Conservation (phyloP, 2,113 vertebrate species). For the Procavia capensis region DNA sequence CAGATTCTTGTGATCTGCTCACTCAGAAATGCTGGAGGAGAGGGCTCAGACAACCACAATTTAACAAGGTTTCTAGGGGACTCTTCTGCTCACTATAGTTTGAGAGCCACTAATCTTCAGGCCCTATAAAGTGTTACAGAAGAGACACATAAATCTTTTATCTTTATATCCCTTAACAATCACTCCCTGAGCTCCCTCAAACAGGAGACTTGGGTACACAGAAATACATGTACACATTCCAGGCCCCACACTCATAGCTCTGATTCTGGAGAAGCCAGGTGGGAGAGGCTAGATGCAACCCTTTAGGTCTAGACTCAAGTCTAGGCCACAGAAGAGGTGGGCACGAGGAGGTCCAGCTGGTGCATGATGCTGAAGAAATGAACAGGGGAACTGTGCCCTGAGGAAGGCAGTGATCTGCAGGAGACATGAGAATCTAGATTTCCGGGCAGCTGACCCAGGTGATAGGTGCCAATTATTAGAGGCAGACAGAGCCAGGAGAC, state of each 20-base stretch:
- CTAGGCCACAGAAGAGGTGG: background rate
- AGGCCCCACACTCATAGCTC: background rate
- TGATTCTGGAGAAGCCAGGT: background rate
- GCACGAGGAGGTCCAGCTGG: background rate
- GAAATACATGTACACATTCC: background rate
- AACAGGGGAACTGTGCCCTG: background rate
- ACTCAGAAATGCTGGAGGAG: background rate
- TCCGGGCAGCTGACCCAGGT: background rate
- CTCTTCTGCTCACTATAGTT: background rate
- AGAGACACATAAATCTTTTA: background rate
- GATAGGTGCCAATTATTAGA: background rate
- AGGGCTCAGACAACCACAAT: background rate
- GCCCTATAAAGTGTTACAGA: background rate
- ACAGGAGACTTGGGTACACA: background rate
- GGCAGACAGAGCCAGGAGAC: no score
- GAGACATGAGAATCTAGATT: background rate
- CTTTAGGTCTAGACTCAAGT: background rate
- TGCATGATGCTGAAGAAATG: background rate
- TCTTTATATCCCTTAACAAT: background rate
- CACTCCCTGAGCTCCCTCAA: background rate
- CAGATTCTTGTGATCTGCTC: background rate
- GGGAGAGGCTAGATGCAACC: background rate
- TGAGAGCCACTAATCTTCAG: background rate
- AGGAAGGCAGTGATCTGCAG: background rate
- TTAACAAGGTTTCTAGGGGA: background rate